A percentile compares a stretch with the other conserved stretches of the same genome.
phyloP scores from a whole-genome alignment of 2,113 vertebrate genomes.

The Bos indicus region DNA sequence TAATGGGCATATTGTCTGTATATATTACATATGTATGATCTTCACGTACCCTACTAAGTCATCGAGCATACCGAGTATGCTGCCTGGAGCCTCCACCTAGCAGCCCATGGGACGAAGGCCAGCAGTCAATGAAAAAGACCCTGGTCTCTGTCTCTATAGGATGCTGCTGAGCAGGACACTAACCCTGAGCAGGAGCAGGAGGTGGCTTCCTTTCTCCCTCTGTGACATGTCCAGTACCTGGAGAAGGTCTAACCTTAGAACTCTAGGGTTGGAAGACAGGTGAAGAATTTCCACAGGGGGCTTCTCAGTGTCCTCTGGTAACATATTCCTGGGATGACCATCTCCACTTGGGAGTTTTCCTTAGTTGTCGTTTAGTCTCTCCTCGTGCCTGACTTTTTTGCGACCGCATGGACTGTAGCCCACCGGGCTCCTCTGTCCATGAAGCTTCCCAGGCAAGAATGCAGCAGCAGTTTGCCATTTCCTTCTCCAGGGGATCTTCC shows the following conservation, averaged over 20 bases:
- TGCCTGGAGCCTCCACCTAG: not conserved
- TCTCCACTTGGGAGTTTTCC: not conserved
- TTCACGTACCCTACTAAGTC: not conserved
- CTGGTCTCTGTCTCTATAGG: fast-evolving
- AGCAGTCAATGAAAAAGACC: no score
- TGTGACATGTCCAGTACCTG: no score
- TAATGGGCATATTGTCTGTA: not conserved
- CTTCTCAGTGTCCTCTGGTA: not conserved
- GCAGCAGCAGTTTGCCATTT: not conserved
- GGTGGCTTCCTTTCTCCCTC: not conserved
- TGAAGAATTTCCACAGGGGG: not conserved
- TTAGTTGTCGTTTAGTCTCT: not conserved
- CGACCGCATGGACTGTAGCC: not conserved
- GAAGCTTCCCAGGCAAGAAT: not conserved
- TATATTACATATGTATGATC: not conserved
- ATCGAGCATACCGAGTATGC: fast-evolving
- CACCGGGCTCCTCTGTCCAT: not conserved
- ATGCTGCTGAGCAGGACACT: not conserved
- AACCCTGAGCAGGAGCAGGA: fast-evolving
- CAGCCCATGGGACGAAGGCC: not conserved
- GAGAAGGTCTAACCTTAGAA: not conserved
- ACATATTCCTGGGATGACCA: not conserved
- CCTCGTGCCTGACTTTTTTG: fast-evolving
- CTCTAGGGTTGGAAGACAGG: not conserved
- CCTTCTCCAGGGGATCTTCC: not conserved